Conservation (phyloP, 2,888 invertebrate genomes). For the Tinea pellionella region DNA sequence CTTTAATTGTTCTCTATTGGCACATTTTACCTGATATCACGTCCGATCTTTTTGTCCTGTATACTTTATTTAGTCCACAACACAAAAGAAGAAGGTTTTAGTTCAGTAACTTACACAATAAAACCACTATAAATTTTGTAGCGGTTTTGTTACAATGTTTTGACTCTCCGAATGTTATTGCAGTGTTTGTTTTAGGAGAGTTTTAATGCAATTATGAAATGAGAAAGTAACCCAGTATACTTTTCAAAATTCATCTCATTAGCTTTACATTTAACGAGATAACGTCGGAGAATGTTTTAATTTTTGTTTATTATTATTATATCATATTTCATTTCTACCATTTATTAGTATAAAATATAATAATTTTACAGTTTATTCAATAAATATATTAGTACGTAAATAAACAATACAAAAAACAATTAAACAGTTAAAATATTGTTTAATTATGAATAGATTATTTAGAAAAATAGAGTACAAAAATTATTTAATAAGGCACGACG, state of each 20-base stretch:
- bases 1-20: conserved; percentile 7
- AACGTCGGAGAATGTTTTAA: not conserved
- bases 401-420: too few species aligned
- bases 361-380: too few species aligned
- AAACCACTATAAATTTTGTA: not conserved
- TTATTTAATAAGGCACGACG: too few species aligned
- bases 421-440: too few species aligned
- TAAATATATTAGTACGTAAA: too few species aligned
- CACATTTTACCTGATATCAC: conserved; percentile 7
- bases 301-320: too few species aligned
- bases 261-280: too few species aligned
- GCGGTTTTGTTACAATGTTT: not conserved
- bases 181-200: not conserved
- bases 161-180: not conserved
- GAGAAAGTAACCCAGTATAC: not conserved
- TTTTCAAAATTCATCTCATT: not conserved
- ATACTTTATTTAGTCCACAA: not conserved
- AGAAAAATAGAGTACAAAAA: too few species aligned
- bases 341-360: too few species aligned
- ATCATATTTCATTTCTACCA: too few species aligned
- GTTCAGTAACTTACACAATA: conserved; percentile 3
- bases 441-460: too few species aligned
- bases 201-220: not conserved
- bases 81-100: conserved; percentile 1
- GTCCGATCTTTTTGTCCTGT: not conserved